A percentile compares a stretch with the other conserved stretches of the same genome.
Conservation (phyloP, 1,140 invertebrate species). For the Megathymus violae region DNA sequence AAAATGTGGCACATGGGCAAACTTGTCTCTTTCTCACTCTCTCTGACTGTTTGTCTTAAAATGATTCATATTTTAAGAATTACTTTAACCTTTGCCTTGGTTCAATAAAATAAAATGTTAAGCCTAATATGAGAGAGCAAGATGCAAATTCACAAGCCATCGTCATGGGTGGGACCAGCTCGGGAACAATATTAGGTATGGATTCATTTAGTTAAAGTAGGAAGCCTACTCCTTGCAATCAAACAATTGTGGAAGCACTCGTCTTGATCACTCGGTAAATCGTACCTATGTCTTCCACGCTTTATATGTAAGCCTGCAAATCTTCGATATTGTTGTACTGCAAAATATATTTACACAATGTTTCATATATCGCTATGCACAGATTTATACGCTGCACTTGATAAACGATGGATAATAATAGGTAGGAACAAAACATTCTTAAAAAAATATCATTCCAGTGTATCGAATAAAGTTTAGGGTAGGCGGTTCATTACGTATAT, state of each 20-base stretch:
- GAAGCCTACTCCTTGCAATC: constrained; percentile 55
- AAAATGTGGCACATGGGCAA: constrained; percentile 50
- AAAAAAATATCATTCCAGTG: constrained; percentile 81
- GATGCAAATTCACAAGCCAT: constrained; percentile 76
- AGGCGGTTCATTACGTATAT: constrained; percentile 68
- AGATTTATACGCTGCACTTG: constrained; percentile 43
- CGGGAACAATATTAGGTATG: constrained; percentile 81
- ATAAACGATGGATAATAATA: constrained; percentile 63
- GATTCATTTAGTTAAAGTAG: constrained; percentile 76
- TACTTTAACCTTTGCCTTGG: constrained; percentile 1
- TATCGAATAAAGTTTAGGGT: constrained; percentile 79
- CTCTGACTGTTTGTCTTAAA: constrained; percentile 4
- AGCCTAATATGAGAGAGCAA: constrained; percentile 43
- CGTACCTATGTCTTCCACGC: constrained; percentile 49
- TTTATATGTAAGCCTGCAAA: constrained; percentile 54
- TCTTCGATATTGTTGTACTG: constrained; percentile 54
- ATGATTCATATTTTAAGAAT: no score
- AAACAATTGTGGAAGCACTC: constrained; percentile 67
- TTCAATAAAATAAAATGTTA: constrained; percentile 14
- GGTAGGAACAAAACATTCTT: constrained; percentile 77
- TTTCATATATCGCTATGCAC: constrained; percentile 53
- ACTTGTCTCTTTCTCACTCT: constrained; percentile 40
- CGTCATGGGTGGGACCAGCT: constrained; percentile 82
- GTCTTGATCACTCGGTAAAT: constrained; percentile 44
- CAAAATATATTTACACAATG: constrained; percentile 47